These are phyloP conservation scores for Orthonevra nobilis DNA, from an alignment of 2,888 invertebrate genomes.

Conservation along the genomic window DNA sequence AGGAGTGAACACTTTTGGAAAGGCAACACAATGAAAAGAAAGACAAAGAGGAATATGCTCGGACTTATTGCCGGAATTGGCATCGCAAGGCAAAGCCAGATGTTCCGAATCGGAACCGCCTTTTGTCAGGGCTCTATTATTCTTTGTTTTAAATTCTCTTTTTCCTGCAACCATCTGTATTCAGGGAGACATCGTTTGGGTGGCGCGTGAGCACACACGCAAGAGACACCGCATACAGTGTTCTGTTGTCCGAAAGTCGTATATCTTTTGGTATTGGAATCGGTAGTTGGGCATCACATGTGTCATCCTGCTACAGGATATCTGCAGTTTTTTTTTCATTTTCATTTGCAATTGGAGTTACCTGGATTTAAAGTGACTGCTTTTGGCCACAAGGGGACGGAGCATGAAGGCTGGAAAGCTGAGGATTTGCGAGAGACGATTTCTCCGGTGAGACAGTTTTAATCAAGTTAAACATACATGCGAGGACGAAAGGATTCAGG, in stretches of 20 bases:
- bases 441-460: conserved; percentile 52
- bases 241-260: background rate
- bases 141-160: background rate
- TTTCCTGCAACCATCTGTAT: background rate
- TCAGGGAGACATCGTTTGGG: background rate
- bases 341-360: too few species aligned
- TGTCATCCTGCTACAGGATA: background rate
- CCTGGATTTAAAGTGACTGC: conserved; percentile 34
- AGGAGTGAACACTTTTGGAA: too few species aligned
- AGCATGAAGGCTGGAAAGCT: background rate
- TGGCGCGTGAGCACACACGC: background rate
- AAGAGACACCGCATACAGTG: background rate
- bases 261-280: conserved; percentile 18
- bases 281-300: conserved; percentile 27
- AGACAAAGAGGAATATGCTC: background rate
- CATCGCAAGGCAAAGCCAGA: conserved; percentile 8
- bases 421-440: conserved; percentile 5
- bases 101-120: conserved; percentile 1
- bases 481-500: conserved; percentile 5
- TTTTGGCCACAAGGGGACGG: conserved; percentile 13
- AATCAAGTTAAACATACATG: conserved; percentile 66
- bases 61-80: conserved; percentile 2
- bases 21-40: conserved; percentile 1
- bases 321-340: background rate
- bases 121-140: background rate